These are phyloP conservation scores for Halcyon leucocephala DNA, from an alignment of 2,797 vertebrate species.

Conservation along the genomic window DNA sequence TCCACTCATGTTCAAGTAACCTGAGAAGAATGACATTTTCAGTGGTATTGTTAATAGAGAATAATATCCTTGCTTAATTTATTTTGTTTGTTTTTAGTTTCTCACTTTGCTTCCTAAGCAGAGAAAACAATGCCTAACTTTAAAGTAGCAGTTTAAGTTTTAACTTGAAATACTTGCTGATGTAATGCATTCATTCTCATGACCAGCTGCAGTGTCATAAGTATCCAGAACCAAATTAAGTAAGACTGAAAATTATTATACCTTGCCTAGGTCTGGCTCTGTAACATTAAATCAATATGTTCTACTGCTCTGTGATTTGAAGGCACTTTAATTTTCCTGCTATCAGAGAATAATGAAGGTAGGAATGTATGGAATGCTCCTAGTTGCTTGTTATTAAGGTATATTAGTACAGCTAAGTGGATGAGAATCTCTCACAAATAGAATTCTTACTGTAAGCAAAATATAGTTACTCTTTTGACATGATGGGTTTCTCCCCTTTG, in stretches of 20 bases:
- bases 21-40: background rate
- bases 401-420: background rate
- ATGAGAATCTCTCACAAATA: background rate
- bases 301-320: background rate
- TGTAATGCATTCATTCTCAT: background rate
- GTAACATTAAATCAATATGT: background rate
- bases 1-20: background rate
- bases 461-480: background rate
- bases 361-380: constrained; percentile 1
- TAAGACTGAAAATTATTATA: background rate
- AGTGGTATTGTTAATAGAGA: background rate
- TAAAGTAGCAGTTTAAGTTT: background rate
- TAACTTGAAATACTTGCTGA: constrained; percentile 10
- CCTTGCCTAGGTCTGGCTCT: background rate
- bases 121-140: background rate
- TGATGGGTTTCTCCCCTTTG: background rate
- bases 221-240: background rate
- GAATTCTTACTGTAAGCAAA: background rate
- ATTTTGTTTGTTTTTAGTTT: background rate
- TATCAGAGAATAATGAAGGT: background rate
- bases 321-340: background rate
- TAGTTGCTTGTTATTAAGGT: constrained; percentile 15
- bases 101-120: background rate
- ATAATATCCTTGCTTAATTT: background rate
- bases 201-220: background rate